A percentile compares a stretch with the other conserved stretches of the same genome.
These are phyloP conservation scores for Monochamus alternatus DNA, from an alignment of 2,888 invertebrate genomes.

Conservation along the genomic window DNA sequence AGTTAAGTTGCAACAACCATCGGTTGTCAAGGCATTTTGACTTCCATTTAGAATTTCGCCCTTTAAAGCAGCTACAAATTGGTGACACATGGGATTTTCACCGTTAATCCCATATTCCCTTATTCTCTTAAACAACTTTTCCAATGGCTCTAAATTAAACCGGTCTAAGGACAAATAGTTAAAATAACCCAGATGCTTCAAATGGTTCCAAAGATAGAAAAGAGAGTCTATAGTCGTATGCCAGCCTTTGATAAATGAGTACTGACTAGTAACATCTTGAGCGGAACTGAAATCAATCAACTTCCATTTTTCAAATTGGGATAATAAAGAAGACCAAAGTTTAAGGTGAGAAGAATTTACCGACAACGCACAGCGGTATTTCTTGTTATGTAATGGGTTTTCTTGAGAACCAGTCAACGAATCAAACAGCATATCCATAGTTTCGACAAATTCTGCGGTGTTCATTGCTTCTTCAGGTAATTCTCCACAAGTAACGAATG, in stretches of 20 bases:
- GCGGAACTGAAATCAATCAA: background rate
- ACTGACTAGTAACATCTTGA: background rate
- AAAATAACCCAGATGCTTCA: background rate
- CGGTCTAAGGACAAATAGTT: background rate
- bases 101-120: background rate
- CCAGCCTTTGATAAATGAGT: background rate
- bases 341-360: background rate
- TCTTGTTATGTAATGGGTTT: background rate
- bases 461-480: background rate
- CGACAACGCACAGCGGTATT: background rate
- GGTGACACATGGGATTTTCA: background rate
- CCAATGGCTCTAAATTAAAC: background rate
- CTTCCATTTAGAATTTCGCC: background rate
- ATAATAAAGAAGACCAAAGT: background rate
- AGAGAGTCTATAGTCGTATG: background rate
- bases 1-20: background rate
- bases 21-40: background rate
- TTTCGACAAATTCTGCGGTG: slow-evolving; percentile 4
- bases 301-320: background rate
- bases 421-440: background rate
- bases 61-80: background rate
- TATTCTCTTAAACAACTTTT: background rate
- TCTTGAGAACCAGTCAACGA: background rate
- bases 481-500: background rate
- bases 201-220: background rate